Evolutionary conservation across 2,888 invertebrate genomes (phyloP).

Genomic region (Chymomyza procnemis): DNA sequence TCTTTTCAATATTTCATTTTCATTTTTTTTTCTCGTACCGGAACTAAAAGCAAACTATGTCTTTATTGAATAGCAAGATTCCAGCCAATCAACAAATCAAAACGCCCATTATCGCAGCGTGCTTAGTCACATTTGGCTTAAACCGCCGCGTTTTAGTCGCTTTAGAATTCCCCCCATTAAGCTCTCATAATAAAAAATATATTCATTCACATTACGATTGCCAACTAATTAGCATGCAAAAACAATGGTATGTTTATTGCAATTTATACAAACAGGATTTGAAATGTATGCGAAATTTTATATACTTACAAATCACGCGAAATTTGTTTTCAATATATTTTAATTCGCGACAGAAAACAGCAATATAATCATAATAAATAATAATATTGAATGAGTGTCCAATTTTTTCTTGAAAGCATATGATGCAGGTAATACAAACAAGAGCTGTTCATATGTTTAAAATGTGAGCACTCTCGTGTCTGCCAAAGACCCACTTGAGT

Average conservation of each 20-base stretch:
- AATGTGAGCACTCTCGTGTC: background rate
- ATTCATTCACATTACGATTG: slow-evolving; percentile 29
- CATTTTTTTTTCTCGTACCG: slow-evolving; percentile 43
- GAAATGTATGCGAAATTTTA: slow-evolving; percentile 15
- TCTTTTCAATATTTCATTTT: background rate
- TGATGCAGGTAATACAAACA: background rate
- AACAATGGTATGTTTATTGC: background rate
- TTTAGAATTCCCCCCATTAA: slow-evolving; percentile 17
- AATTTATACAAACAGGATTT: slow-evolving; percentile 16
- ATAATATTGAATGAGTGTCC: slow-evolving; percentile 6
- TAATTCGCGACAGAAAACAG: background rate
- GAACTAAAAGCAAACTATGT: slow-evolving; percentile 37
- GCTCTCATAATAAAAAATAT: slow-evolving; percentile 23
- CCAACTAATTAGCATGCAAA: slow-evolving; percentile 27
- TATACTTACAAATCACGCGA: background rate
- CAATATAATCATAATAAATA: slow-evolving; percentile 17
- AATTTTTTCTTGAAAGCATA: background rate
- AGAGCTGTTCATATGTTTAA: background rate
- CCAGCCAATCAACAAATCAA: slow-evolving; percentile 23
- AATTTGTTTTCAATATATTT: background rate
- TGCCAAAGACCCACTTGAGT: background rate
- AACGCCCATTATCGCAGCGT: slow-evolving; percentile 11
- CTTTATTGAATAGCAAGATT: background rate
- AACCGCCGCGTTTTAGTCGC: slow-evolving; percentile 26
- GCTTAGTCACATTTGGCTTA: slow-evolving; percentile 23